Evolutionary conservation across 2,797 vertebrate genomes (phyloP).

Genomic region (Lepilemur septentrionalis): DNA sequence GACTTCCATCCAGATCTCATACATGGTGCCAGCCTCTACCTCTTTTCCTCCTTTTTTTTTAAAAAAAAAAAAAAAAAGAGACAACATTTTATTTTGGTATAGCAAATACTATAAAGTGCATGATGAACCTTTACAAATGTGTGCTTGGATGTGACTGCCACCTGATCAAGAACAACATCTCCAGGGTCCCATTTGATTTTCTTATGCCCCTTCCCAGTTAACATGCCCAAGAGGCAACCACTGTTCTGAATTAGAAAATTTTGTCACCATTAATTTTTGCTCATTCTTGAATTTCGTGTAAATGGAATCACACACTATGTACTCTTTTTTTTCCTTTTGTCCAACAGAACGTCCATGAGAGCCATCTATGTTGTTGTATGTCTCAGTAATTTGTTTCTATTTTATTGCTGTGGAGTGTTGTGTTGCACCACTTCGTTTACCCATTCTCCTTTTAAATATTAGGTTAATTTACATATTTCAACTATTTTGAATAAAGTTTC

Average conservation of each 20-base stretch:
- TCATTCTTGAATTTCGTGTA: neutral
- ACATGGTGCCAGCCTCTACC: neutral
- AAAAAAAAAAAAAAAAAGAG: neutral
- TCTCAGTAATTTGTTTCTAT: neutral
- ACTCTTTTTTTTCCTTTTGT: neutral
- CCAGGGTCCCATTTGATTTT: neutral
- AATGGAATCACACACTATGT: neutral
- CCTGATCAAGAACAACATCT: neutral
- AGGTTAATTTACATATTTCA: neutral
- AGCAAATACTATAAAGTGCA: neutral
- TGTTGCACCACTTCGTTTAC: neutral
- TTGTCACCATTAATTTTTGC: neutral
- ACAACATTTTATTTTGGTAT: neutral
- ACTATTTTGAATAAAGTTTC: neutral
- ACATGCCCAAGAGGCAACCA: neutral
- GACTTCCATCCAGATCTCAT: constrained; percentile 25
- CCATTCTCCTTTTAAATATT: neutral
- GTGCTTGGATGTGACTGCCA: neutral
- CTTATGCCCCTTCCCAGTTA: neutral
- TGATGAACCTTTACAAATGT: neutral
- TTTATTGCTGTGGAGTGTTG: neutral
- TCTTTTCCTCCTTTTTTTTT: neutral
- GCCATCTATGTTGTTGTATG: neutral
- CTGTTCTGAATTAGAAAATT: neutral
- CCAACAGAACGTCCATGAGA: neutral